Conservation (phyloP, 2,797 vertebrate species). For the Mormyrops boulengeri region DNA sequence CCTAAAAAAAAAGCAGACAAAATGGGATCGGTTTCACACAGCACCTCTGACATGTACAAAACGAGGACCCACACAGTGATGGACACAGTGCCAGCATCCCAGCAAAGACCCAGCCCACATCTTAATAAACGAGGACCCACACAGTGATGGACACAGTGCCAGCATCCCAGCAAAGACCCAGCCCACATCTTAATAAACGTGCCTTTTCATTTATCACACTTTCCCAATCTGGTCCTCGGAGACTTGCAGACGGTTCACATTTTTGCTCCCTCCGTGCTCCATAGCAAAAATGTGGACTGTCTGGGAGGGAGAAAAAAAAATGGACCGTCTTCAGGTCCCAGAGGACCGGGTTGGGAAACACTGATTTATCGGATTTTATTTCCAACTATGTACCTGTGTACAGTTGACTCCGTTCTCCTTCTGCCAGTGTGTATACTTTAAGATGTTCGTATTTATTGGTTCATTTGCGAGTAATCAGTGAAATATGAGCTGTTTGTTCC, state of each 20-base stretch:
- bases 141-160: constrained; percentile 29
- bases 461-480: constrained; percentile 66
- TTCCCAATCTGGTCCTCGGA: neutral
- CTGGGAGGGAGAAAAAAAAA: neutral
- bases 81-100: constrained; percentile 45
- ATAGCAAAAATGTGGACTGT: neutral
- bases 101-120: constrained; percentile 64
- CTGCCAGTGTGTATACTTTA: constrained; percentile 71
- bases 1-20: neutral
- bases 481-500: constrained; percentile 75
- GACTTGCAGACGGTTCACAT: neutral
- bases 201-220: constrained; percentile 71
- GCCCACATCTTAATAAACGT: constrained; percentile 78
- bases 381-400: constrained; percentile 66
- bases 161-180: constrained; percentile 56
- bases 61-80: constrained; percentile 28
- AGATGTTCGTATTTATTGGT: constrained; percentile 73
- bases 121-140: constrained; percentile 65
- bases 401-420: constrained; percentile 61
- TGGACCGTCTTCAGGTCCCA: neutral
- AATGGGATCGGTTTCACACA: neutral
- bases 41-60: constrained; percentile 37
- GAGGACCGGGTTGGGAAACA: neutral
- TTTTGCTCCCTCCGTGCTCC: neutral
- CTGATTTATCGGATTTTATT: constrained; percentile 71